phyloP scores from a whole-genome alignment of 2,888 invertebrate genomes.

The Drosophila aldrichi region DNA sequence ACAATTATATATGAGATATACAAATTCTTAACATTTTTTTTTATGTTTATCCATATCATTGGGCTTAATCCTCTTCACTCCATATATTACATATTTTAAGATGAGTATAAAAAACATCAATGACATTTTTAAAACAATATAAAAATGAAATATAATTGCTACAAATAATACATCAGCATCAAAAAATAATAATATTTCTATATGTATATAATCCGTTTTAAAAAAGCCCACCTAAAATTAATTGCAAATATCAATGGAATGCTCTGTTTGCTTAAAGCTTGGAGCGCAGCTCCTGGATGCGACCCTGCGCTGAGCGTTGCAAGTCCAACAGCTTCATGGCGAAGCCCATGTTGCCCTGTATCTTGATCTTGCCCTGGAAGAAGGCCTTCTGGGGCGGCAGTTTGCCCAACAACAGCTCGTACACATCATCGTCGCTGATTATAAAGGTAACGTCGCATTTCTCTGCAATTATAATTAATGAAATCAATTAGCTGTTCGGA shows the following conservation, averaged over 20 bases:
- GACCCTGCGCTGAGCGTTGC: conserved; percentile 90
- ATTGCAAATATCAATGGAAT: conserved; percentile 20
- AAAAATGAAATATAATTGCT: conserved; percentile 28
- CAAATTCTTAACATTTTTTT: not conserved
- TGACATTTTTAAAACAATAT: not conserved
- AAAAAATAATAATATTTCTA: conserved; percentile 5
- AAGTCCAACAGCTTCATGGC: conserved; percentile 97
- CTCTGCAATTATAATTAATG: conserved; percentile 84
- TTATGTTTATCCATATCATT: not conserved
- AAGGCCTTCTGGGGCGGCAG: conserved; percentile 98
- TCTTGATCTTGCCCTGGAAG: conserved; percentile 98
- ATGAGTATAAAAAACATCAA: not conserved
- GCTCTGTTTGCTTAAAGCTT: conserved; percentile 88
- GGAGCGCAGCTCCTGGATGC: conserved; percentile 90
- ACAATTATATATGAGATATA: not conserved
- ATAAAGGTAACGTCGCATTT: conserved; percentile 96
- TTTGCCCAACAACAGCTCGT: conserved; percentile 94
- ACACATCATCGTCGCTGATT: conserved; percentile 94
- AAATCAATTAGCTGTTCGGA: not conserved
- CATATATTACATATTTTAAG: not conserved
- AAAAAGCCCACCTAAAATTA: conserved; percentile 26
- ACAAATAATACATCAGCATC: conserved; percentile 24
- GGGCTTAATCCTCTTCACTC: not conserved
- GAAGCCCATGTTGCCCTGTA: conserved; percentile 98
- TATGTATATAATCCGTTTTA: conserved; percentile 10